Base-by-base conservation (phyloP, 2,888 invertebrate genomes). In the Coleophora flavipennella region DNA sequence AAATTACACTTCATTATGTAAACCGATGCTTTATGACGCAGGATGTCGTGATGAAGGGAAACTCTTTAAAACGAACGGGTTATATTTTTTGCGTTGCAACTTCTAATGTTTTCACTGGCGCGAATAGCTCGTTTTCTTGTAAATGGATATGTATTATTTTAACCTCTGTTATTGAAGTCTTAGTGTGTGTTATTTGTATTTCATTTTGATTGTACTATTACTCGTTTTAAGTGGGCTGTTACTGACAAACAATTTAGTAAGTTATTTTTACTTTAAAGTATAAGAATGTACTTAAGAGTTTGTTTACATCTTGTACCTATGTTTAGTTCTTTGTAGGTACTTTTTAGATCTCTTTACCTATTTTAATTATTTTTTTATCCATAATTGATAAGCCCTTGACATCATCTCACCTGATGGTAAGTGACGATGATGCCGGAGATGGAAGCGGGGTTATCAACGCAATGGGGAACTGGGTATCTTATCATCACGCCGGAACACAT, bases 1-100 rank as follows among this genome's bases (percentile, higher is more conserved):
- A 79, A 74, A 77, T 79, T 68, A 73, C 63, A 59, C 61, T 74
- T 70, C 68, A 74, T 74, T 80, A 78, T 66, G 69, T 67, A 66
- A 60, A 63, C 59, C 67, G 73, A 75, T 78, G 77, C 67, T 79
- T 79, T 78, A 77, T 68, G 60, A 53, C 48, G 38, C 76, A 72
- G 79, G 79, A 81, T 78, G 71, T 74, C 66, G 69, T 74, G 77
- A 74, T 74, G 68, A 68, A 68, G 65, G 62, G 53, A 66, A 51
- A 65, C 66, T 63, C 64, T 64, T 66, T 62, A 55, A 59, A 61
- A 49, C 49, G 48, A 55, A 48, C 51, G 46, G 50, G 39, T 28
- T 53, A 51, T 20, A 29, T 59, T 67, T 67, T 65, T 65, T 65
- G 50, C 51, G 51, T 42, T 54, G 45, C 47, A 42, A 43, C 43